A percentile compares a stretch with the other conserved stretches of the same genome.
Evolutionary conservation across 2,888 invertebrate genomes (phyloP).

Genomic region (Rutpela maculata): DNA sequence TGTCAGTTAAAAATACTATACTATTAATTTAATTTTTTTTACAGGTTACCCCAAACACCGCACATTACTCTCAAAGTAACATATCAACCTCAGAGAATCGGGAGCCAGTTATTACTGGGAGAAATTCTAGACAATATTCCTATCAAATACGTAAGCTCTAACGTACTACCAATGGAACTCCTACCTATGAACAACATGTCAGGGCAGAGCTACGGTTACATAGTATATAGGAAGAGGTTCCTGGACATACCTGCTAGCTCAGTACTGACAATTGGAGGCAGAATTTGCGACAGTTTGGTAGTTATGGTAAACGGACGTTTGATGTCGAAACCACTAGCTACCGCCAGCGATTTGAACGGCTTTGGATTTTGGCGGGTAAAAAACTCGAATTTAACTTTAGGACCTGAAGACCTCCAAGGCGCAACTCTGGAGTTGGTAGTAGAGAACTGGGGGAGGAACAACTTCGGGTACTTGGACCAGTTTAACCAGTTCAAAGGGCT

Average conservation of each 20-base stretch:
- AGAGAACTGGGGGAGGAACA: conserved; percentile 91
- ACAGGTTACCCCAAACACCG: conserved; percentile 80
- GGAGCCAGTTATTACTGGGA: conserved; percentile 57
- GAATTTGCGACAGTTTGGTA: conserved; percentile 74
- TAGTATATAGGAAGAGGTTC: conserved; percentile 73
- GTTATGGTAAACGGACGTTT: conserved; percentile 73
- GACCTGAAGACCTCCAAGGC: conserved; percentile 53
- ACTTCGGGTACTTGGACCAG: conserved; percentile 72
- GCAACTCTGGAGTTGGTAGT: conserved; percentile 74
- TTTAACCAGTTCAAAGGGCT: conserved; percentile 71
- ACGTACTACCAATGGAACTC: conserved; percentile 66
- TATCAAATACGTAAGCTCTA: conserved; percentile 32
- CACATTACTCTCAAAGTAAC: conserved; percentile 83
- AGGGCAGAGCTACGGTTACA: conserved; percentile 78
- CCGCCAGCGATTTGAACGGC: conserved; percentile 64
- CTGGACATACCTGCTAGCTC: conserved; percentile 64
- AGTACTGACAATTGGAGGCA: conserved; percentile 68
- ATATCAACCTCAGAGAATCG: conserved; percentile 84
- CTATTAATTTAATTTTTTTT: neutral
- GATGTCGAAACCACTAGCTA: conserved; percentile 66
- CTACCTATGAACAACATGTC: conserved; percentile 70
- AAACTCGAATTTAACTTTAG: conserved; percentile 65
- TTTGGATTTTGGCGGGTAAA: conserved; percentile 73
- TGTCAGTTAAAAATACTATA: no score
- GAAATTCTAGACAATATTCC: conserved; percentile 59